Evolutionary conservation across 2,797 vertebrate species (phyloP).

Genomic region (Leptodactylus fallax): DNA sequence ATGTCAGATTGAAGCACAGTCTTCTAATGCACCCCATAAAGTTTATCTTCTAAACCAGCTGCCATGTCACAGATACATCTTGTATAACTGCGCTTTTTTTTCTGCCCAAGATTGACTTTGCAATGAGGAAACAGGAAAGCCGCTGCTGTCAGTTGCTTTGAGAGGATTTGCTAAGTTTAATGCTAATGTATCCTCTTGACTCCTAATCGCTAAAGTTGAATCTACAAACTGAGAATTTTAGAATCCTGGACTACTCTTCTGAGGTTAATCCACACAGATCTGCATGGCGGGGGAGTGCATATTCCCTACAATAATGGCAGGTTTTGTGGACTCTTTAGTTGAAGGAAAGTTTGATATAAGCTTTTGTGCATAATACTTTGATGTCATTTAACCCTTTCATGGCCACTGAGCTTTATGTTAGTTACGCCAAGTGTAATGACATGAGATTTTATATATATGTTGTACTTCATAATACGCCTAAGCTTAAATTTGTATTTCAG

Average conservation of each 20-base stretch:
- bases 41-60: slow-evolving; percentile 64
- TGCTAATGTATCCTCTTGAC: slow-evolving; percentile 75
- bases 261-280: slow-evolving; percentile 72
- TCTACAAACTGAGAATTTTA: slow-evolving; percentile 70
- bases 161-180: slow-evolving; percentile 72
- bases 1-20: slow-evolving; percentile 61
- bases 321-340: slow-evolving; percentile 65
- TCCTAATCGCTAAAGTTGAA: slow-evolving; percentile 74
- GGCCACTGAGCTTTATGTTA: neutral
- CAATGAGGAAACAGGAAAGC: slow-evolving; percentile 69
- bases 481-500: neutral
- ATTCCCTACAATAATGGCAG: slow-evolving; percentile 68
- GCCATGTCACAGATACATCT: slow-evolving; percentile 63
- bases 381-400: slow-evolving; percentile 36
- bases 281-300: slow-evolving; percentile 64
- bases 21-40: slow-evolving; percentile 64
- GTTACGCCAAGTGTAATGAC: neutral
- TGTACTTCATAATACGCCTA: neutral
- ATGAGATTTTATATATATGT: neutral
- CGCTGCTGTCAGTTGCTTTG: slow-evolving; percentile 69
- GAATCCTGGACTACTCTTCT: slow-evolving; percentile 68
- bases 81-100: slow-evolving; percentile 62
- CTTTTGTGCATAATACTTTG: slow-evolving; percentile 61
- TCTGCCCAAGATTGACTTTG: slow-evolving; percentile 65
- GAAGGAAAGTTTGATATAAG: slow-evolving; percentile 57